Evolutionary conservation across 2,888 invertebrate genomes (phyloP).

Genomic region (Hydrotaea diabolus): DNA sequence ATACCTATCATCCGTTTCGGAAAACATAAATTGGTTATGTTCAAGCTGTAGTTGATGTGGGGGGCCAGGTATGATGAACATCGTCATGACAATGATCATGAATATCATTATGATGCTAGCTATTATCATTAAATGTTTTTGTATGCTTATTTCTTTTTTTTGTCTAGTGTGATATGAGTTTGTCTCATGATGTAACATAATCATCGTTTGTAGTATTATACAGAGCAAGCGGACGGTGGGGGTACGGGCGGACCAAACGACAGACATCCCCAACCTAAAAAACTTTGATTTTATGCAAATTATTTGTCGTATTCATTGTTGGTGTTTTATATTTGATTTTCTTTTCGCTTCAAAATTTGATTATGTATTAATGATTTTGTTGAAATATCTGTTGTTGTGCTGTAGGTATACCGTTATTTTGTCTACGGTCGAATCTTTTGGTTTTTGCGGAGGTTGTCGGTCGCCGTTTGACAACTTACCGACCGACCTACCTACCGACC

Average conservation of each 20-base stretch:
- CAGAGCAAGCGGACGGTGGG: not conserved
- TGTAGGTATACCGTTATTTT: slow-evolving; percentile 50
- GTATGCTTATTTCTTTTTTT: slow-evolving; percentile 8
- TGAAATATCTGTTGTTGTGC: slow-evolving; percentile 12
- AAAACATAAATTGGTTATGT: slow-evolving; percentile 49
- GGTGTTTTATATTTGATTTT: slow-evolving; percentile 20
- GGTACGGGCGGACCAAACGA: not conserved
- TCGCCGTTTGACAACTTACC: not conserved
- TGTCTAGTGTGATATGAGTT: not conserved
- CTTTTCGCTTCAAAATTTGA: slow-evolving; percentile 27
- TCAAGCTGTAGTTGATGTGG: not conserved
- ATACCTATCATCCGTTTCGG: slow-evolving; percentile 46
- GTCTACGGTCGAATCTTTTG: not conserved
- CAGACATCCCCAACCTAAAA: not conserved
- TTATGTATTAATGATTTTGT: slow-evolving; percentile 46
- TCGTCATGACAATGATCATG: not conserved
- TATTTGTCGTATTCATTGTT: slow-evolving; percentile 13
- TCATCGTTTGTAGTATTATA: slow-evolving; percentile 1
- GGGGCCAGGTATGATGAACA: not conserved
- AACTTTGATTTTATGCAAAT: slow-evolving; percentile 24
- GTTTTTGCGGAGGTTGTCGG: not conserved
- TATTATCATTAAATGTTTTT: slow-evolving; percentile 4
- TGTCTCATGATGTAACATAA: slow-evolving; percentile 4
- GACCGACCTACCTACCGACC: not conserved
- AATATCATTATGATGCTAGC: not conserved